These are phyloP conservation scores for Drosophila picticornis DNA, from an alignment of 2,888 invertebrate genomes.

Conservation along the genomic window DNA sequence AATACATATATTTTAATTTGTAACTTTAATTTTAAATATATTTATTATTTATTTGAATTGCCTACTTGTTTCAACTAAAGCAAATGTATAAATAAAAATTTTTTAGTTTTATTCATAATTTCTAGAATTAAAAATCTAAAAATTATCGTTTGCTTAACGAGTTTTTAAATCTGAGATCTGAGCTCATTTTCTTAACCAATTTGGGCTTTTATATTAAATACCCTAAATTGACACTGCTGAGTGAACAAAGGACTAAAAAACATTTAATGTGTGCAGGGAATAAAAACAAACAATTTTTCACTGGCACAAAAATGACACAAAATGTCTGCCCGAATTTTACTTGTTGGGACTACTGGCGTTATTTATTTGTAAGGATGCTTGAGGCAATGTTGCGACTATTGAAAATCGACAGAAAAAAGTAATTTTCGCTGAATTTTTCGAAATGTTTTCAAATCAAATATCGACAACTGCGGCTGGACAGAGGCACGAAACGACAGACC, in stretches of 20 bases:
- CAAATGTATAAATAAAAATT: background rate
- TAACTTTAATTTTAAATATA: background rate
- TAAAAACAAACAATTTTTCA: slow-evolving; percentile 52
- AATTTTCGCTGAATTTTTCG: slow-evolving; percentile 67
- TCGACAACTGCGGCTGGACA: slow-evolving; percentile 68
- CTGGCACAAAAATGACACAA: slow-evolving; percentile 37
- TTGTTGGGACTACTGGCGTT: slow-evolving; percentile 58
- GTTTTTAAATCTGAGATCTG: background rate
- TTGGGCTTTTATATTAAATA: background rate
- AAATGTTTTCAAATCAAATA: slow-evolving; percentile 81
- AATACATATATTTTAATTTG: background rate
- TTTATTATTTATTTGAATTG: background rate
- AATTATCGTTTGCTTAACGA: background rate
- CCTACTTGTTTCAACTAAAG: background rate
- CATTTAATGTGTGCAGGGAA: slow-evolving; percentile 3
- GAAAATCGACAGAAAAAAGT: slow-evolving; percentile 48
- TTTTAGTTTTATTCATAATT: too few species aligned
- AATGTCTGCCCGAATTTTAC: slow-evolving; percentile 58
- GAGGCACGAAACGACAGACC: slow-evolving; percentile 48
- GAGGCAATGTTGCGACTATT: slow-evolving; percentile 57
- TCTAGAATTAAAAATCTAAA: background rate
- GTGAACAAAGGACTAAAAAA: background rate
- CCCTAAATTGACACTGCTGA: background rate
- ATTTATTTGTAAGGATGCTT: slow-evolving; percentile 65
- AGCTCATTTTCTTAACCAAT: too few species aligned